Evolutionary conservation across 2,113 vertebrate species (phyloP).

Genomic region (Colius striatus): DNA sequence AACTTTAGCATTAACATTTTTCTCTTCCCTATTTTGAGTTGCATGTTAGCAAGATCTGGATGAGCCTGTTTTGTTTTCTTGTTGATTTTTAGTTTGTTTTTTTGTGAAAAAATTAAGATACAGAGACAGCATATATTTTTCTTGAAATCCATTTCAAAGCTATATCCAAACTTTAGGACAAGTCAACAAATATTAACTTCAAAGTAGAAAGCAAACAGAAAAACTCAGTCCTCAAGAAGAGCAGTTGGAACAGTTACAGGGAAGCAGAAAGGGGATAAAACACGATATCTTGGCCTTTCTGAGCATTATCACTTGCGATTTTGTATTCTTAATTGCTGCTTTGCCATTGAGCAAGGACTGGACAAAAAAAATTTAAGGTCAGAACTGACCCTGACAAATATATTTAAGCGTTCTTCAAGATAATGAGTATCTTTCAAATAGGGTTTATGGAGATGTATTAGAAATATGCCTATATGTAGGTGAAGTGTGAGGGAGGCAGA

Average conservation of each 20-base stretch:
- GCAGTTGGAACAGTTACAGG: not conserved
- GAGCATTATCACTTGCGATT: not conserved
- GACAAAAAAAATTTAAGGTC: not conserved
- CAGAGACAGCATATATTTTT: not conserved
- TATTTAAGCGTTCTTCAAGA: not conserved
- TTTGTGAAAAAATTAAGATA: not conserved
- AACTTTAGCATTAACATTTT: not conserved
- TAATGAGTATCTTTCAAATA: not conserved
- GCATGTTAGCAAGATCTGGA: not conserved
- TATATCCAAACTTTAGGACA: not conserved
- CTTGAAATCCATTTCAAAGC: not conserved
- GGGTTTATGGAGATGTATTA: not conserved
- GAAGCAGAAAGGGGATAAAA: not conserved
- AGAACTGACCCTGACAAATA: not conserved
- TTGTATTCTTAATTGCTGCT: not conserved
- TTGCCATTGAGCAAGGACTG: not conserved
- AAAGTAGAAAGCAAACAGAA: not conserved
- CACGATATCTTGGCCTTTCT: accelerated
- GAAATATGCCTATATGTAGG: not conserved
- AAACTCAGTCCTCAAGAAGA: not conserved
- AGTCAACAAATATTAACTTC: not conserved
- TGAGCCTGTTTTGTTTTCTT: not conserved
- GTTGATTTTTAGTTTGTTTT: not conserved
- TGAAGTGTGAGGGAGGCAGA: not conserved
- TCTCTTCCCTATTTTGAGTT: not conserved